Base-by-base conservation (phyloP, 2,797 vertebrate species). In the Sternotherus odoratus region DNA sequence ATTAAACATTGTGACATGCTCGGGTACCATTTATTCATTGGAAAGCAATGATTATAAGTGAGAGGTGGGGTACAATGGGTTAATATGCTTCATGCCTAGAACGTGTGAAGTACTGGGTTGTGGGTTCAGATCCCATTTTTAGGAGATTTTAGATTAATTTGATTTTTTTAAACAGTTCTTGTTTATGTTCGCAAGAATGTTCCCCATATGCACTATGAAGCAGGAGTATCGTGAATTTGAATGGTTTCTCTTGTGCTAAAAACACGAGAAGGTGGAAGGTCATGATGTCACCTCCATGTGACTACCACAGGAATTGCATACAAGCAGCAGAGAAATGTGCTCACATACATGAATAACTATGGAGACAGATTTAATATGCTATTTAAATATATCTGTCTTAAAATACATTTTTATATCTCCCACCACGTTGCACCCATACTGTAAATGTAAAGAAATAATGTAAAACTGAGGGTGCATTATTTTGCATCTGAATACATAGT, bases 1-100 rank as follows among this genome's bases (percentile, higher is more conserved):
- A 89, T 87, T 87, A 74, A 92, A 83, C 90, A 89, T 56, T 87
- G 81, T 26, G 8, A 93, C 89, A 77, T 89, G 9, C 85, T 92
- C 63, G 60, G 2, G 89, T 91, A 94, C 23, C 24, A 72, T 39
- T 72, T 21, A 72, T 39, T 72, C 69, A 23, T 43, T 12, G 19
- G 39, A 24, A 39, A 43, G 23, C 36, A 24, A 43, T 13, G 36
- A 43, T 26, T 72, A 72, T 23, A 43, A 26, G 2, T 26, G 12
- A 60, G 60, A 60, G 75, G 23, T 63, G 51, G 19, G 36, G 66
- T 0, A 0, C 3, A 72, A 28, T 3, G 21, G 46, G 16, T 75
- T 92, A 83, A 13, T 79, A 2, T 2, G 92, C 78, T 87, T 85
- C 1, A 10, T 74, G 92, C 43, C 69, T 85, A 83, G 48, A 21